Conservation (phyloP, 2,888 invertebrate genomes). For the Drosophila antonietae region DNA sequence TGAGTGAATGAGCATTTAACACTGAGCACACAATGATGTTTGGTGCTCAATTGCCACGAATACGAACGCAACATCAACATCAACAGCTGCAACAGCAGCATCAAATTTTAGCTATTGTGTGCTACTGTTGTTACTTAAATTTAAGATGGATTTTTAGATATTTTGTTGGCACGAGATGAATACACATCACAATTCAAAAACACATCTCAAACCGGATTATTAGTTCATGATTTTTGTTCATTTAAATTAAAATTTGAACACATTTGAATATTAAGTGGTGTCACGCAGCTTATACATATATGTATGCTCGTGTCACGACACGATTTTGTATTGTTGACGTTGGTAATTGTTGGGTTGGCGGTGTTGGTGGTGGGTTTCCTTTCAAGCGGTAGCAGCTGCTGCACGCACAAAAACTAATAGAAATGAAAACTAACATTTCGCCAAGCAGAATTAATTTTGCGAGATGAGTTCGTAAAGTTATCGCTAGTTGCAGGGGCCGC, state of each 20-base stretch:
- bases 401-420: conserved; percentile 20
- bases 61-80: conserved; percentile 36
- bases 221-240: neutral
- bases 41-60: conserved; percentile 75
- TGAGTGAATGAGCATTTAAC: conserved; percentile 63
- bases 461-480: conserved; percentile 55
- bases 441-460: conserved; percentile 32
- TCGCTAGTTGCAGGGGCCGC: neutral
- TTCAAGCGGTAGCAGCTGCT: conserved; percentile 54
- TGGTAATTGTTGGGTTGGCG: conserved; percentile 10
- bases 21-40: conserved; percentile 63
- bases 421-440: conserved; percentile 25
- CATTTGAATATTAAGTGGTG: neutral
- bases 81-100: conserved; percentile 8
- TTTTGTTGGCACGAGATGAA: conserved; percentile 2
- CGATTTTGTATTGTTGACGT: conserved; percentile 32
- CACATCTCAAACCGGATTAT: neutral
- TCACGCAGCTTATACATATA: neutral
- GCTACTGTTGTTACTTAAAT: conserved; percentile 26
- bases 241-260: neutral
- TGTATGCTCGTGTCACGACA: conserved; percentile 5
- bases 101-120: conserved; percentile 31
- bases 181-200: neutral
- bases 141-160: neutral
- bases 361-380: conserved; percentile 51